Conservation (phyloP, 2,888 invertebrate genomes). For the Dexiosoma caninum region DNA sequence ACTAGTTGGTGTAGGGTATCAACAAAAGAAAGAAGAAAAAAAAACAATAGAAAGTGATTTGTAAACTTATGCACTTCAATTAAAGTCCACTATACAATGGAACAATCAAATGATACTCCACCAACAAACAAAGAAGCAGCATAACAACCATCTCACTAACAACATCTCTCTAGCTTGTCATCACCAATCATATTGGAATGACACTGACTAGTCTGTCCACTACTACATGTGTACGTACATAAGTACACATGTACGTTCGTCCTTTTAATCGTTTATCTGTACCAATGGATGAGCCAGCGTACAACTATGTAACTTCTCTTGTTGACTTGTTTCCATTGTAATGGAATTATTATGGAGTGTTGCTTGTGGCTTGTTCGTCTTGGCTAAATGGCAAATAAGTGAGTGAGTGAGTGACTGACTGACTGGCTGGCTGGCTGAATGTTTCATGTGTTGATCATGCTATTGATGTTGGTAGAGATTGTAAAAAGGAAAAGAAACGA, state of each 20-base stretch:
- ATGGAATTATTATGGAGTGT: constrained; percentile 39
- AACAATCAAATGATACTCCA: constrained; percentile 16
- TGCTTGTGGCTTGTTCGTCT: constrained; percentile 8
- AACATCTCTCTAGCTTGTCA: constrained; percentile 41
- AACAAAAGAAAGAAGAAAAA: not conserved
- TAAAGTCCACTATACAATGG: constrained; percentile 45
- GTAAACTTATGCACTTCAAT: constrained; percentile 48
- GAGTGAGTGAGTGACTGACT: constrained; percentile 16
- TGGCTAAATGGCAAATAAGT: not conserved
- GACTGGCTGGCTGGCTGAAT: constrained; percentile 35
- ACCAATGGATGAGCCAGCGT: not conserved
- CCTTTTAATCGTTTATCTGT: not conserved
- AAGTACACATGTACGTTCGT: not conserved
- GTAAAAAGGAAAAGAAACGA: constrained; percentile 11
- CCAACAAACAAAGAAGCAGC: constrained; percentile 23
- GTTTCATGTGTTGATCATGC: constrained; percentile 37
- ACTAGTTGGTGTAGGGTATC: not conserved
- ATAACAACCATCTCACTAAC: too few relatives aligned
- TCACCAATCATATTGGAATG: constrained; percentile 53
- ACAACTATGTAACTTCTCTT: not conserved
- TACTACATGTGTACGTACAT: constrained; percentile 6
- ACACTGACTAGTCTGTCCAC: constrained; percentile 30
- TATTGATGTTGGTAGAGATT: constrained; percentile 32
- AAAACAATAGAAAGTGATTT: constrained; percentile 55
- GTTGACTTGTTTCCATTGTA: constrained; percentile 38